Conservation (phyloP, 2,797 vertebrate genomes). For the Sebastes steindachneri region DNA sequence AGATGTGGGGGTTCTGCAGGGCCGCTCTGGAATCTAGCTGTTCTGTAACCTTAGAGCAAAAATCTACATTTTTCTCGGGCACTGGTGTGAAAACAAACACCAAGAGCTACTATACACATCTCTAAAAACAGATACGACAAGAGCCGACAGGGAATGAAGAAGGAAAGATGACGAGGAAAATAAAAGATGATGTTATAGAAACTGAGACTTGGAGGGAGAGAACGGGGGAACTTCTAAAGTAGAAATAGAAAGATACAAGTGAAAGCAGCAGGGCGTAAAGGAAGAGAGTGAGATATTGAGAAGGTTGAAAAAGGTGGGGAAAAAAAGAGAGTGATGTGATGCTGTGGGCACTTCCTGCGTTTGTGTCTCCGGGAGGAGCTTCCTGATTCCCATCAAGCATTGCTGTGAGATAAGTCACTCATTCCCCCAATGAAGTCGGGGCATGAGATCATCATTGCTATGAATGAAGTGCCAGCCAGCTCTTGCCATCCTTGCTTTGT, state of each 20-base stretch:
- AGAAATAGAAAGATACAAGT: background rate
- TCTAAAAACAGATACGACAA: background rate
- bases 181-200: background rate
- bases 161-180: background rate
- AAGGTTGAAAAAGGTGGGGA: background rate
- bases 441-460: constrained; percentile 52
- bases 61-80: background rate
- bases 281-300: constrained; percentile 21
- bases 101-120: background rate
- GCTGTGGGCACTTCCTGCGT: constrained; percentile 55
- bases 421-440: constrained; percentile 45
- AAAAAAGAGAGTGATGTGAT: constrained; percentile 36
- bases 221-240: background rate
- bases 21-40: background rate
- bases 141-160: background rate
- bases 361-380: constrained; percentile 70
- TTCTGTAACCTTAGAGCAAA: constrained; percentile 25
- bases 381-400: constrained; percentile 67
- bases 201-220: background rate
- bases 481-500: constrained; percentile 1
- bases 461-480: constrained; percentile 35
- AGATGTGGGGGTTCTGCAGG: background rate
- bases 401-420: constrained; percentile 46
- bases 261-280: constrained; percentile 19
- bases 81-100: constrained; percentile 25